Evolutionary conservation across 2,797 vertebrate genomes (phyloP).

Genomic region (Austrolebias charrua): DNA sequence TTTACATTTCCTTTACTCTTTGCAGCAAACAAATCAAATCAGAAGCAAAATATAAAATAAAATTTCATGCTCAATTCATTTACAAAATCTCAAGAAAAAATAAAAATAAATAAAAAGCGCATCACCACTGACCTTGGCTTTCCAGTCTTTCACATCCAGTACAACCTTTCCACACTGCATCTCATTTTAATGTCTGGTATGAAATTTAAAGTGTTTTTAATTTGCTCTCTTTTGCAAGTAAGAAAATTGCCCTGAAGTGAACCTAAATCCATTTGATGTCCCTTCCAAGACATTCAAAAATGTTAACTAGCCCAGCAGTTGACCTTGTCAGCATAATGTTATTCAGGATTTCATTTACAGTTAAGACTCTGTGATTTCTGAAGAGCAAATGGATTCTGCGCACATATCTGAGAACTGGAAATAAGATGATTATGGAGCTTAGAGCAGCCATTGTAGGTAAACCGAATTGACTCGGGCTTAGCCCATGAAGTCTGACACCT

Average conservation of each 20-base stretch:
- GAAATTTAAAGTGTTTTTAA: slow-evolving; percentile 1
- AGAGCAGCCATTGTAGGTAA: slow-evolving; percentile 28
- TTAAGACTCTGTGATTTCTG: slow-evolving; percentile 5
- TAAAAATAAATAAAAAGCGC: neutral
- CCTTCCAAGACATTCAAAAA: slow-evolving; percentile 22
- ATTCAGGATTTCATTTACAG: slow-evolving; percentile 22
- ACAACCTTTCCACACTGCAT: neutral
- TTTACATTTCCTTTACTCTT: neutral
- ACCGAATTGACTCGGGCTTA: slow-evolving; percentile 49
- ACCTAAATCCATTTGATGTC: slow-evolving; percentile 8
- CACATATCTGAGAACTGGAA: slow-evolving; percentile 27
- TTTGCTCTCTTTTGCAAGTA: neutral
- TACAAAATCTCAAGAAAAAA: slow-evolving; percentile 1
- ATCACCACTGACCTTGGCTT: neutral
- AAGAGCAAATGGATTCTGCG: slow-evolving; percentile 25
- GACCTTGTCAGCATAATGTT: slow-evolving; percentile 37
- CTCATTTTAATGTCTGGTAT: neutral
- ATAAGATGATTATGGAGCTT: slow-evolving; percentile 37
- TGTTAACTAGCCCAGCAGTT: slow-evolving; percentile 22
- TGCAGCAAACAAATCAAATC: neutral
- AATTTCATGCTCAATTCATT: slow-evolving; percentile 10
- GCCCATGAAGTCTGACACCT: slow-evolving; percentile 33
- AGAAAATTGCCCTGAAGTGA: slow-evolving; percentile 12
- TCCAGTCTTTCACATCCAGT: neutral
- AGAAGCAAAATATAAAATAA: neutral